Evolutionary conservation across 2,888 invertebrate species (phyloP).

Genomic region (Archips crataeganus): DNA sequence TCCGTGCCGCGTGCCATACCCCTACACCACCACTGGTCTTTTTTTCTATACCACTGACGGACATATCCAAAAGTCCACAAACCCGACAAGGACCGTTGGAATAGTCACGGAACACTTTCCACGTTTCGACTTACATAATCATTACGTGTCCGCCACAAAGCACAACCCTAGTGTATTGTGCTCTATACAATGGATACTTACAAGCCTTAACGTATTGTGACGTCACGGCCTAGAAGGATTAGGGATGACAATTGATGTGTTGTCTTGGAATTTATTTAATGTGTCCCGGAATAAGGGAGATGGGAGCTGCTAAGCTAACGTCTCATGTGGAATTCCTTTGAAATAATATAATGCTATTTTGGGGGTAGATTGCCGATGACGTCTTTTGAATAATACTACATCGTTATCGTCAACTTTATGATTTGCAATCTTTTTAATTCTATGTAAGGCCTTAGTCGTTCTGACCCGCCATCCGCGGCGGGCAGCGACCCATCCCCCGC

Average conservation of each 20-base stretch:
- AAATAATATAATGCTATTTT: neutral
- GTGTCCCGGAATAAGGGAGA: conserved; percentile 23
- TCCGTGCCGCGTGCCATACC: too few relatives aligned
- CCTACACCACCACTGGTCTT: too few relatives aligned
- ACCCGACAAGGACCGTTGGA: neutral
- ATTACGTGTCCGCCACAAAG: conserved; percentile 26
- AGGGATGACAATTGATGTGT: conserved; percentile 41
- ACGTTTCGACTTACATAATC: conserved; percentile 22
- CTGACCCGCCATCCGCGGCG: too few relatives aligned
- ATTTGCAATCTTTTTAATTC: too few relatives aligned
- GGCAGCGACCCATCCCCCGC: too few relatives aligned
- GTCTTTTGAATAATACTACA: too few relatives aligned
- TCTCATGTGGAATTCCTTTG: conserved; percentile 11
- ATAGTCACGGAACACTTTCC: conserved; percentile 12
- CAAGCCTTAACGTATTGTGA: conserved; percentile 31
- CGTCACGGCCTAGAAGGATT: conserved; percentile 38
- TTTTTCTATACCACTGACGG: neutral
- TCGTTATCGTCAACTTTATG: too few relatives aligned
- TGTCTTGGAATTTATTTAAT: conserved; percentile 42
- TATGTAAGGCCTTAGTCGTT: too few relatives aligned
- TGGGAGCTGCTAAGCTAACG: conserved; percentile 12
- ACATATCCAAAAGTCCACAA: neutral
- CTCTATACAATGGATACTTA: conserved; percentile 29
- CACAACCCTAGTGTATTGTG: conserved; percentile 38
- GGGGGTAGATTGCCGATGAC: neutral